Base-by-base conservation (phyloP, 2,113 vertebrate genomes). In the Orcinus orca region DNA sequence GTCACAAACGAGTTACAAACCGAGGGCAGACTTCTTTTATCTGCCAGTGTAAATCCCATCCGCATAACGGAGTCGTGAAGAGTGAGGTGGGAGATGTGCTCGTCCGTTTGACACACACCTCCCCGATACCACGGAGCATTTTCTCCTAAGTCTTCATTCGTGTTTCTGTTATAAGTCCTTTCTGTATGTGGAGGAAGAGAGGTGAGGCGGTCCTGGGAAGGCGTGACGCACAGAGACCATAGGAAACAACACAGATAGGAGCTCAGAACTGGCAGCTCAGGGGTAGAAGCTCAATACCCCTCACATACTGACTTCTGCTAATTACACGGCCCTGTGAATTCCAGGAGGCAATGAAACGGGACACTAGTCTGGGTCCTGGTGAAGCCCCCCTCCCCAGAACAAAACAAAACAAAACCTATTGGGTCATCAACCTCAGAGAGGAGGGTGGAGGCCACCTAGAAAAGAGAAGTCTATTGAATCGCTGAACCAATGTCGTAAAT, bases 121-220 rank as follows among this genome's bases (percentile, higher is more conserved):
- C 6, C 13, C 7, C 15, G 1, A 17, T 25, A 2, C 18, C 2
- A 0, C 4, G 2, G 33, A 2, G 68, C 36, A 12, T 33, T 38
- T 73, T 23, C 73, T 18, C 53, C 41, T 60, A 4, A 2, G 10
- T 82, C n/a, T 89, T 20, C 26, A 8, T 47, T n/a, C 38, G 10
- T 50, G 6, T 58, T 26, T 3, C 53, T 53, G 53, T 53, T 53
- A 17, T 29, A 38, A 86, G 33, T 25, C n/a, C 15, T 79, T 84
- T 41, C 38, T 13, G 62, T 5, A 50, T 68, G 4, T 73, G n/a
- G n/a, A 53, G 50, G 33, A 23, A 87, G 74, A 89, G 53, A 58
- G 26, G 47, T 1, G 18, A 91, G 23, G 29, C 5, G 10, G 38
- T 62, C 25, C 14, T 18, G 12, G 33, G 44, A 74, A 33, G 29